Base-by-base conservation (phyloP, 1,140 invertebrate species). In the Brachionus rubens region DNA sequence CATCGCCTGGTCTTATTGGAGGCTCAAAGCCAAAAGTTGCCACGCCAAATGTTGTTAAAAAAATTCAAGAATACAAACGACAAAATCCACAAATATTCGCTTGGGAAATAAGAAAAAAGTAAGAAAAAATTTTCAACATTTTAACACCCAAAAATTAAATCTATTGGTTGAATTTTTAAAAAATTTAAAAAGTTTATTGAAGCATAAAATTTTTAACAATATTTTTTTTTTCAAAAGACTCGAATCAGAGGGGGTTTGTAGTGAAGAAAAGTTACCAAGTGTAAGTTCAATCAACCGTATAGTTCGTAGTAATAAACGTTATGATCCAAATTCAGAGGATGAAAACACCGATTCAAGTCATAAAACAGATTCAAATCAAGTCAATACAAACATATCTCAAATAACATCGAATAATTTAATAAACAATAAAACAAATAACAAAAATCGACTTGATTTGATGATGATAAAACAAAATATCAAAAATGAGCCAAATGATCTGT, bases 21-120 rank as follows among this genome's bases (percentile, higher is more conserved):
- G 96, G 96, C 19, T 96, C 93, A 33, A 99, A 99, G 86, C 96
- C 96, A 5, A 99, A 99, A 86, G 96, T 99, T 26, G 96, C 96
- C 3, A 99, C 96, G 0, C 95, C 95, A 0, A 92, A 94, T 52
- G 96, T 99, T 9, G 96, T 99, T 28, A 93, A 98, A 82, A 94
- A 95, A 52, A 99, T 99, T 78, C 92, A 94, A 2, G 92, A 93
- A 78, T 99, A 99, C 88, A 99, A 99, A 84, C 88, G 93, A 78
- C 94, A 98, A 84, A 98, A 99, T 86, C 96, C 96, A 0, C 98
- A 96, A 16, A 98, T 99, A 95, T 99, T 99, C 84, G 96, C 96
- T 2, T 99, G 96, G 96, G 96, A 99, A 86, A 99, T 99, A 81
- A 87, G 96, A 41, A 95, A 99, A 86, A 89, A 94, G 85, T 89